Conservation (phyloP, 2,888 invertebrate genomes). For the Dryobota labecula region DNA sequence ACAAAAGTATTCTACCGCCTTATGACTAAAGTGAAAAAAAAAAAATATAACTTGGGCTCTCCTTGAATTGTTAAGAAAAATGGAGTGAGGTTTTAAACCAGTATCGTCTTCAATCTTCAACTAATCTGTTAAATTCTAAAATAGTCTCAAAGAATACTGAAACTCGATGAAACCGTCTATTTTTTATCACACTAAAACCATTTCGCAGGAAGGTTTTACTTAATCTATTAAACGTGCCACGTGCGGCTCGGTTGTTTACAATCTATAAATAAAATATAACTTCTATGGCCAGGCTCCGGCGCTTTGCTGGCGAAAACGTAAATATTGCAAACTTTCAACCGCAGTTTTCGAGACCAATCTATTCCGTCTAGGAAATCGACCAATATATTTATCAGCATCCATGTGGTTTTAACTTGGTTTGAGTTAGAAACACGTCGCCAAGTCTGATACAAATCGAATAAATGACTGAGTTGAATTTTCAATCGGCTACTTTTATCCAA, state of each 20-base stretch:
- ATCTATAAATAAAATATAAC: slow-evolving; percentile 39
- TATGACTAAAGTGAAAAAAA: too few species aligned
- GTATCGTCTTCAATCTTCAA: background rate
- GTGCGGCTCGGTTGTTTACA: background rate
- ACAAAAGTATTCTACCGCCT: background rate
- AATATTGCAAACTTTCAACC: slow-evolving; percentile 20
- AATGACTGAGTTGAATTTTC: background rate
- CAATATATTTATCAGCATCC: background rate
- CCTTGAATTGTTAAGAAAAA: too few species aligned
- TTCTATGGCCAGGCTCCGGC: background rate
- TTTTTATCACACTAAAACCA: slow-evolving; percentile 16
- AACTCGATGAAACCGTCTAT: background rate
- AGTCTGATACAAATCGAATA: background rate
- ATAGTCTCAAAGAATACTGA: background rate
- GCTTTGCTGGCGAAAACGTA: slow-evolving; percentile 23
- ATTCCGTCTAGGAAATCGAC: slow-evolving; percentile 2
- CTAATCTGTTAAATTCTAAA: background rate
- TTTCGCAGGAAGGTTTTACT: slow-evolving; percentile 4
- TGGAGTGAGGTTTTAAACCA: background rate
- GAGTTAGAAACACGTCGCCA: background rate
- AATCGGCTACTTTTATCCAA: background rate
- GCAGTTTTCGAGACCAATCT: slow-evolving; percentile 20
- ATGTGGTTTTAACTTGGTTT: background rate
- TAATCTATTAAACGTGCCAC: slow-evolving; percentile 12
- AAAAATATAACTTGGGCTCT: too few species aligned